Evolutionary conservation across 2,113 vertebrate genomes (phyloP).

Genomic region (Dascyllus trimaculatus): DNA sequence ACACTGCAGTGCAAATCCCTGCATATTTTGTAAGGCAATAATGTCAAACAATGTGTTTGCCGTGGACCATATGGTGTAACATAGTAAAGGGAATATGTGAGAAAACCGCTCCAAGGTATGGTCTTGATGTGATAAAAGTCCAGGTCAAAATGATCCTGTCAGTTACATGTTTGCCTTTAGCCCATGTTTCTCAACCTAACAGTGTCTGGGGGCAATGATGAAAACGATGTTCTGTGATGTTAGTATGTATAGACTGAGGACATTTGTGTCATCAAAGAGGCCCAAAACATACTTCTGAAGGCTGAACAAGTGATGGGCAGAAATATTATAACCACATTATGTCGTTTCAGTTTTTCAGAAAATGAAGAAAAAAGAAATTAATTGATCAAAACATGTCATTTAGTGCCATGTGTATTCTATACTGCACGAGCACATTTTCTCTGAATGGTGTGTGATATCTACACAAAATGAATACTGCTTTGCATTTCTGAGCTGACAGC

Average conservation of each 20-base stretch:
- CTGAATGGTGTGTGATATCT: background rate
- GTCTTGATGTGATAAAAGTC: background rate
- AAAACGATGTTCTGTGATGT: slow-evolving; percentile 5
- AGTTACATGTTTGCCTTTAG: slow-evolving; percentile 4
- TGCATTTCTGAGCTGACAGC: slow-evolving; percentile 6
- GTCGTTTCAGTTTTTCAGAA: background rate
- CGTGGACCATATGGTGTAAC: no score
- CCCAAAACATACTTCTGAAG: background rate
- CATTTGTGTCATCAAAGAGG: background rate
- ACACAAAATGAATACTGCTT: background rate
- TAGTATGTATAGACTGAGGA: background rate
- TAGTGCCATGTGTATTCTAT: background rate
- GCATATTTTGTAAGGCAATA: background rate
- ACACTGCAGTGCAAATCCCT: no score
- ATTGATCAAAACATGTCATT: background rate
- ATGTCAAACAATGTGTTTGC: background rate
- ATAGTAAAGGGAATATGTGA: no score
- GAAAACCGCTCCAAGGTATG: no score
- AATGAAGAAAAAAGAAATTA: background rate
- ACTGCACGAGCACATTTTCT: background rate
- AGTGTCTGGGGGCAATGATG: background rate
- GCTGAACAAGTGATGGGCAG: background rate
- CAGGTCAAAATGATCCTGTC: background rate
- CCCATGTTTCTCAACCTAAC: background rate
- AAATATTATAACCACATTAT: background rate